Base-by-base conservation (phyloP, 2,113 vertebrate species). In the Leptobrachium leishanense region DNA sequence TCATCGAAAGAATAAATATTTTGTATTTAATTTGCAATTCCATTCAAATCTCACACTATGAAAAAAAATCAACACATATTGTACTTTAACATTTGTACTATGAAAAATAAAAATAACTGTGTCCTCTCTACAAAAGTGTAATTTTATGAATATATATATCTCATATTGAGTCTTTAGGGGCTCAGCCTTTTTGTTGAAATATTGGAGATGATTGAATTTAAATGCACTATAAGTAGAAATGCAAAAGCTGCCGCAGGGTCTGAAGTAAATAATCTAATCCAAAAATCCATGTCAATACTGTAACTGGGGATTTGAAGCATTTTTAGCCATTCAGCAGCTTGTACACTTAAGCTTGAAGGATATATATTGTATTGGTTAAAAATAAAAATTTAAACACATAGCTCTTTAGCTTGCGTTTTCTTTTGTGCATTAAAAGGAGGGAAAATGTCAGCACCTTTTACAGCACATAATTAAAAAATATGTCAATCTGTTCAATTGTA, bases 141-240 rank as follows among this genome's bases (percentile, higher is more conserved):
- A 64, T 64, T 64, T 64, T 64, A 20, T 64, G 9, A 64, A 31
- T 64, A 64, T 9, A 64, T 64, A 31, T 64, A 20, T 64, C 62
- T 64, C 13, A 5, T 64, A 64, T 64, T 64, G 20, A 64, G 62
- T 64, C 62, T 64, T 64, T 31, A 64, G 62, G 31, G 62, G 62
- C 31, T 64, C 62, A 31, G 62, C 31, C 1, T 64, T 64, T 57
- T 64, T 6, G 9, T 20, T 3, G 62, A 64, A 64, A 64, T 31
- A 64, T 64, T 64, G 62, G 31, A 64, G 31, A 6, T 64, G 62
- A 64, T 64, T 64, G 62, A 64, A 64, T 64, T 31, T 64, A 64
- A 64, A 64, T 64, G 62, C 62, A 64, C n/a, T 64, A 64, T 31
- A 64, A 64, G 62, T 64, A 64, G 5, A 20, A 64, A 20, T 64